Percentiles rank a stretch among this genome's conserved stretches.
phyloP scores from a whole-genome alignment of 2,888 invertebrate species.

The Microplitis deprimator region DNA sequence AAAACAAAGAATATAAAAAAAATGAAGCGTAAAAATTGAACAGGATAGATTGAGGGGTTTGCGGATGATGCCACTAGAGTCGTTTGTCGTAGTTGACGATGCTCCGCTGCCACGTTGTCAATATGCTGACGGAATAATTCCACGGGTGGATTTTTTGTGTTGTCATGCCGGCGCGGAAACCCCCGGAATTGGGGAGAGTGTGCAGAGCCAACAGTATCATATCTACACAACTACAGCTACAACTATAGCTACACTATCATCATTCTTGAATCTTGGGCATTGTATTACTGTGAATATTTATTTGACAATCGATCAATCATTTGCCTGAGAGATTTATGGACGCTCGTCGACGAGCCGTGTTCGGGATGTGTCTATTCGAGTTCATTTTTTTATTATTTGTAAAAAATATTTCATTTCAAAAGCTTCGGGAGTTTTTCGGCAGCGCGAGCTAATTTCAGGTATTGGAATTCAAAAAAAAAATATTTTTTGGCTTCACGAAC shows the following conservation, averaged over 20 bases:
- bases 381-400: background rate
- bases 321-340: background rate
- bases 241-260: background rate
- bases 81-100: constrained; percentile 1
- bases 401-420: background rate
- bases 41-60: constrained; percentile 1
- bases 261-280: background rate
- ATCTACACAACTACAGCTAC: background rate
- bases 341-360: background rate
- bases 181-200: background rate
- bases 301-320: background rate
- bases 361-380: background rate
- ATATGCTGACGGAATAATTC: constrained; percentile 1
- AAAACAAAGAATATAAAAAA: background rate
- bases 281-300: constrained; percentile 1
- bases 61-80: constrained; percentile 1
- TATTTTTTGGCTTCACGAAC: background rate
- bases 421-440: background rate
- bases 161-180: background rate
- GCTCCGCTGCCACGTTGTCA: background rate
- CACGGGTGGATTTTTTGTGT: background rate
- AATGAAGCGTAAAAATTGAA: constrained; percentile 1
- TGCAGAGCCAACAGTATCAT: background rate
- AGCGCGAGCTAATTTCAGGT: no score
- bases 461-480: no score